Base-by-base conservation (phyloP, 1,140 invertebrate species). In the Chymomyza costata region DNA sequence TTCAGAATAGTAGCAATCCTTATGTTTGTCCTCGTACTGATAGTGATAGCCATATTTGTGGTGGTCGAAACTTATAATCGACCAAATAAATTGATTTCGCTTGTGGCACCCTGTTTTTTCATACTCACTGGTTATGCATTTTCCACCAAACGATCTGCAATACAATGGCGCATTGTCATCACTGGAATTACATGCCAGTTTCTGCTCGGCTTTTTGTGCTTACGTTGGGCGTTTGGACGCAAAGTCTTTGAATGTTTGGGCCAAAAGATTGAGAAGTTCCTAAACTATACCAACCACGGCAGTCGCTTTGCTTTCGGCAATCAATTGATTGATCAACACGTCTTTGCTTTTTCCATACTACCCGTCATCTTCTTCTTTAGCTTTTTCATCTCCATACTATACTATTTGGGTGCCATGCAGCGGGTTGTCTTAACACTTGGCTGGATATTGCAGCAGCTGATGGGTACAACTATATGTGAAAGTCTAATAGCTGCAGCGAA, bases 311-410 rank as follows among this genome's bases (percentile, higher is more conserved):
- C 97, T 0, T 99, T 95, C 82, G 95, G 95, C 0, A 88, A 93
- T 5, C 50, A 87, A 0, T 82, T 95, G 0, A 89, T 94, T 2
- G 82, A 84, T 2, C 76, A 87, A 2, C 81, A 83, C 15, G 89
- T 94, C 6, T 96, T 95, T 83, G 94, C 93, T 5, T 97, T 97
- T 85, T 88, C 91, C 65, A 95, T 91, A 0, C 85, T 97, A 11
- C 91, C 94, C 0, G 93, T 96, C 0, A 95, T 97, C 39, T 95
- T 95, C 86, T 97, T 97, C 88, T 93, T 97, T 78, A 93, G 93
- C 71, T 95, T 96, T 84, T 86, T 94, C 52, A 92, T 97, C 8
- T 93, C 94, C 69, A 89, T 98, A 7, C 85, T 97, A 7, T 97
- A 95, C 86, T 96, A 96, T 86, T 90, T 91, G 83, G 96, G 95